Evolutionary conservation across 2,888 invertebrate species (phyloP).

Genomic region (Orchesella flavescens): DNA sequence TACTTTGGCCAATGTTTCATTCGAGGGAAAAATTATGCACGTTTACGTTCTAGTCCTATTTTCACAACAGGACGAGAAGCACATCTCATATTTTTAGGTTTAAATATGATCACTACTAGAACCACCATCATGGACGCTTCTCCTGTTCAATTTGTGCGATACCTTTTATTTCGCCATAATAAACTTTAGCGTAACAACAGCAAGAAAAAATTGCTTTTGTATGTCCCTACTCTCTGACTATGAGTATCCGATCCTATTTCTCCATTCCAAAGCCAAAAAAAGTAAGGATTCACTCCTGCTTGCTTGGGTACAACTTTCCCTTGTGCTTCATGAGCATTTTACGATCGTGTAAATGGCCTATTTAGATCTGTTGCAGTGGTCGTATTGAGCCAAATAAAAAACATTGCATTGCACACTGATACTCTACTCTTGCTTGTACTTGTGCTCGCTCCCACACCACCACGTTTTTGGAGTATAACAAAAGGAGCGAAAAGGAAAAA

Average conservation of each 20-base stretch:
- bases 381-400: slow-evolving; percentile 18
- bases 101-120: not conserved
- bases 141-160: too few relatives aligned
- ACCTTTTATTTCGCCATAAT: too few relatives aligned
- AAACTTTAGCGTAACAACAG: too few relatives aligned
- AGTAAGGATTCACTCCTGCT: slow-evolving; percentile 11
- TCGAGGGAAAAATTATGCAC: not conserved
- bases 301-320: slow-evolving; percentile 5
- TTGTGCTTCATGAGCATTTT: slow-evolving; percentile 50
- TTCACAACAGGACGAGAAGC: too few relatives aligned
- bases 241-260: too few relatives aligned
- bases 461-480: not conserved
- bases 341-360: slow-evolving; percentile 60
- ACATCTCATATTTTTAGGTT: not conserved
- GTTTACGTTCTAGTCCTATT: not conserved
- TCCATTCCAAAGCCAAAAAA: slow-evolving; percentile 11
- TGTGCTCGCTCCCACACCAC: not conserved
- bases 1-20: not conserved
- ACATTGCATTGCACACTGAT: not conserved
- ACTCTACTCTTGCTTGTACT: not conserved
- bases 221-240: too few relatives aligned
- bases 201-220: too few relatives aligned
- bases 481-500: not conserved
- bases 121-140: not conserved
- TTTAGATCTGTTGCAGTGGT: slow-evolving; percentile 48